Evolutionary conservation across 2,888 invertebrate genomes (phyloP).

Genomic region (Protonemura montana): DNA sequence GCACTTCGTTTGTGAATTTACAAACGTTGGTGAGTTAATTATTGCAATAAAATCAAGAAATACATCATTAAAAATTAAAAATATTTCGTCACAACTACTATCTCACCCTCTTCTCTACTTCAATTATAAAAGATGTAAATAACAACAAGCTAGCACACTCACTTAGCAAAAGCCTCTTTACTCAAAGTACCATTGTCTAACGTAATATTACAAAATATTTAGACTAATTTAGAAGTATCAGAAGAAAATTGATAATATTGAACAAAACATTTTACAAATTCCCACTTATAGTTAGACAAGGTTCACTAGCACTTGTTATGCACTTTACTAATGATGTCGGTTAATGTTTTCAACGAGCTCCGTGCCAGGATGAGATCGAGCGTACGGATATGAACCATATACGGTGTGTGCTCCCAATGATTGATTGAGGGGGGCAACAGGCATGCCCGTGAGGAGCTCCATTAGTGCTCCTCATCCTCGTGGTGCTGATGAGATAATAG

Average conservation of each 20-base stretch:
- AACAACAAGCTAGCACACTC: no score
- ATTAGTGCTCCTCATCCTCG: conserved; percentile 46
- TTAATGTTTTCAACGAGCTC: not conserved
- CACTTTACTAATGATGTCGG: not conserved
- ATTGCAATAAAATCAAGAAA: no score
- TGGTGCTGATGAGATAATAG: conserved; percentile 47
- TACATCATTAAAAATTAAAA: no score
- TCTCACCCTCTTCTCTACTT: no score
- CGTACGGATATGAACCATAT: not conserved
- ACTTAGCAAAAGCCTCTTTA: no score
- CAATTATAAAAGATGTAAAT: no score
- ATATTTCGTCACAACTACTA: no score
- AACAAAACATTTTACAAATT: not conserved
- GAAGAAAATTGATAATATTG: not conserved
- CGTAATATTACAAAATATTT: not conserved
- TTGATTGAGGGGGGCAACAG: conserved; percentile 29
- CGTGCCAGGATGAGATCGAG: not conserved
- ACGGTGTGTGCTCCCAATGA: conserved; percentile 12
- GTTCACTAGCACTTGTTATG: not conserved
- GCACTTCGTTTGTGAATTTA: no score
- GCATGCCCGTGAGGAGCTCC: conserved; percentile 40
- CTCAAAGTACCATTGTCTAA: not conserved
- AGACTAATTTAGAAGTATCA: not conserved
- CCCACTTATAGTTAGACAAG: not conserved
- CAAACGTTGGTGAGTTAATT: no score